Conservation (phyloP, 1,140 invertebrate genomes). For the Drosophila rhopaloa region DNA sequence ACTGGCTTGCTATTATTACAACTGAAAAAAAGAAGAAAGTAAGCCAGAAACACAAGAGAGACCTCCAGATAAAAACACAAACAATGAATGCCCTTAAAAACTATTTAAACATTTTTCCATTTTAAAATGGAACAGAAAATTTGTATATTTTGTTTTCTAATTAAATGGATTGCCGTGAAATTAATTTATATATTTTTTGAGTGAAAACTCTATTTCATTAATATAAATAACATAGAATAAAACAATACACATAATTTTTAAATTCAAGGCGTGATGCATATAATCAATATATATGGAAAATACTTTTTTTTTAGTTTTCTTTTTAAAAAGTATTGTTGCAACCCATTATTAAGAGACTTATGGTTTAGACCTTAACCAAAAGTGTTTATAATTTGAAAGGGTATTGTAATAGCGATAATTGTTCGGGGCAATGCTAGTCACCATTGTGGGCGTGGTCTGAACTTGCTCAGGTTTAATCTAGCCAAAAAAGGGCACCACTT, state of each 20-base stretch:
- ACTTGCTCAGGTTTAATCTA: conserved; percentile 20
- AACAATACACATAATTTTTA: no score
- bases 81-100: conserved; percentile 6
- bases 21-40: conserved; percentile 26
- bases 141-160: no score
- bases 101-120: neutral
- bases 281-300: no score
- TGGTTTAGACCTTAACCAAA: neutral
- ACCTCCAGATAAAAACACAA: neutral
- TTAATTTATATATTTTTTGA: no score
- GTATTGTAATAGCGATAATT: conserved; percentile 7
- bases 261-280: no score
- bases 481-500: conserved; percentile 9
- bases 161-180: no score
- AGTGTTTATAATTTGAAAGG: neutral
- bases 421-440: conserved; percentile 11
- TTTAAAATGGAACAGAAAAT: no score
- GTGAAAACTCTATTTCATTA: no score
- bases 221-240: no score
- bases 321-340: no score
- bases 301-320: no score
- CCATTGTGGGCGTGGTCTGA: conserved; percentile 20
- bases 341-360: no score
- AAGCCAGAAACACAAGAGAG: conserved; percentile 4
- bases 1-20: conserved; percentile 65